Evolutionary conservation across 2,797 vertebrate species (phyloP), one percentile per base, ranked within the genome.

Genomic region (Anniella stebbinsi): DNA sequence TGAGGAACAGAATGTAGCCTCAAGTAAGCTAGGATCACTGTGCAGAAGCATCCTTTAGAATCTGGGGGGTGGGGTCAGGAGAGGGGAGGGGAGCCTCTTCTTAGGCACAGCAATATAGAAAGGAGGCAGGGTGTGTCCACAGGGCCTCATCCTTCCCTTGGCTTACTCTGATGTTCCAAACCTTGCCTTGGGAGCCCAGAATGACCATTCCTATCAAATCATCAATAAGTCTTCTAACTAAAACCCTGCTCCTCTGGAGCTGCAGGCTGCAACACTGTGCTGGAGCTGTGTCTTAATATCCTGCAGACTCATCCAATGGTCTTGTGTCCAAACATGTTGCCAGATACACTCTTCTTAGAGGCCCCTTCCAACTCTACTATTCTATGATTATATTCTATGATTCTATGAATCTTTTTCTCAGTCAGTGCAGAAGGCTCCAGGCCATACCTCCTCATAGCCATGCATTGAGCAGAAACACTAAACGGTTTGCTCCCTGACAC

Each of bases 131-230:
- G 73, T 8, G 54, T 45, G 13, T 45, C 36, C 21, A 70, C 12
- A 38, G 54, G 57, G 38, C 7, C 2, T 45, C 18, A 33, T 12
- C 11, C 15, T 66, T 60, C 85, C 36, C 21, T 45, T 30, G 30
- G 57, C 23, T 77, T 33, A 1, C 41, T 51, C 72, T 17, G n/a
- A 73, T 1, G 33, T 10, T 36, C 60, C 15, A 13, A 6, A 2
- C 2, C 33, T 15, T 23, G 48, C 63, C 72, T 28, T 4, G 1
- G 73, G 60, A 77, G 5, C 7, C 36, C 8, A 12, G 1, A 9
- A 2, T 8, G 3, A 11, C 2, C 36, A 1, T 33, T 15, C 36
- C 25, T n/a, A 7, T 21, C n/a, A 18, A 4, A 45, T 9, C 2
- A 38, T 0, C 72, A 51, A 1, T 10, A 12, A 18, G 23, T 33